Evolutionary conservation across 2,797 vertebrate genomes (phyloP), one percentile per base, ranked within the genome.

Genomic region (Molossus molossus): DNA sequence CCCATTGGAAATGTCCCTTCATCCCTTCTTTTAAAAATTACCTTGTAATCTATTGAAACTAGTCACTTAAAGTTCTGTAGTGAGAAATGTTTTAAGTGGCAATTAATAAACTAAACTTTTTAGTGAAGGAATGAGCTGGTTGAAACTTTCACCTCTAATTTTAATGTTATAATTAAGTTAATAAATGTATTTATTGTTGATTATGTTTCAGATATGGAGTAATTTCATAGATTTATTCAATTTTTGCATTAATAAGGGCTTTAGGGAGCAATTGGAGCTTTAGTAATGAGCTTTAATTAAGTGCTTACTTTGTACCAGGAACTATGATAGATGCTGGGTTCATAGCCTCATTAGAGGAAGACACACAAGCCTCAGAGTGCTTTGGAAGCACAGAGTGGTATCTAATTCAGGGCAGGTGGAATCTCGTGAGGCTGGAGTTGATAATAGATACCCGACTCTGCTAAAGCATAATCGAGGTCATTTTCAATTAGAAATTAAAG

Each of bases 281-380:
- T 83, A 57, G 57, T 64, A 87, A 77, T 65, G 55, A 86, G 29
- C 55, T 93, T 94, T 91, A 81, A 76, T 50, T 79, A 67, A 88
- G 84, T 50, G 50, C 40, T 84, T 87, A 45, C 64, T 88, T 64
- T 62, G 45, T 53, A 21, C 9, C 11, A 27, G 76, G 10, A 50
- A 83, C 8, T 6, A 15, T 87, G 69, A 73, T 21, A 12, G 23
- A 5, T 14, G 18, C 27, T 33, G 76, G 45, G 17, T 20, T 58
- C 33, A 11, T 20, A 25, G 53, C 20, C 17, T 48, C 0, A 0
- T 37, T 37, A 29, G 70, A 69, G 23, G 84, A 48, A 37, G 40
- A 77, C 17, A 20, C n/a, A 1, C 9, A 55, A 23, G 21, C 14
- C 50, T 87, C 50, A 23, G 72, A 37, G 58, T 37, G 76, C 50